A percentile compares a stretch with the other conserved stretches of the same genome.
These are phyloP conservation scores for Oncorhynchus mykiss DNA, from an alignment of 2,113 vertebrate genomes.

Conservation along the genomic window DNA sequence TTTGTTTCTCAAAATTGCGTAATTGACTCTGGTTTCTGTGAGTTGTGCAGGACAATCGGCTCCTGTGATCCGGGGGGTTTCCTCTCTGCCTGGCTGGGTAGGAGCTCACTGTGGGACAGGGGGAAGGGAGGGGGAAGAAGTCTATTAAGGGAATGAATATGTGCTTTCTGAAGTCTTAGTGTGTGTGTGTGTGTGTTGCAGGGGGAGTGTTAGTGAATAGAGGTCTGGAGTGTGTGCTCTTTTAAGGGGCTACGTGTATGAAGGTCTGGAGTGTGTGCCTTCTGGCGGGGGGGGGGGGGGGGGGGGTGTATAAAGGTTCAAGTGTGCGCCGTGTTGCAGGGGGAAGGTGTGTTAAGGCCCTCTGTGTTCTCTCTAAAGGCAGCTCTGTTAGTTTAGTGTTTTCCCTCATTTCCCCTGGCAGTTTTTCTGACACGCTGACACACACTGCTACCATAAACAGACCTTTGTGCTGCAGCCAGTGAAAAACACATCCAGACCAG, in stretches of 20 bases:
- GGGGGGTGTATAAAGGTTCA: slow-evolving; percentile 49
- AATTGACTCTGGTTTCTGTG: slow-evolving; percentile 56
- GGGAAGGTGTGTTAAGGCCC: slow-evolving; percentile 39
- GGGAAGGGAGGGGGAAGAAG: slow-evolving; percentile 22
- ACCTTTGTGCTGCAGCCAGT: slow-evolving; percentile 32
- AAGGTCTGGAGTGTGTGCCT: slow-evolving; percentile 13
- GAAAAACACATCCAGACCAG: slow-evolving; percentile 40
- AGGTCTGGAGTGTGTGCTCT: slow-evolving; percentile 40
- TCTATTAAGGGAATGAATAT: neutral
- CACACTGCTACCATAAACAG: slow-evolving; percentile 43
- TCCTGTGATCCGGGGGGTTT: slow-evolving; percentile 54
- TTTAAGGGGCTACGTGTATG: slow-evolving; percentile 22
- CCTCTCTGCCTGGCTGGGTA: slow-evolving; percentile 12
- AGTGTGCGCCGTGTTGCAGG: slow-evolving; percentile 54
- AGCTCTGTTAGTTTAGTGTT: slow-evolving; percentile 68
- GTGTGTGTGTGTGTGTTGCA: slow-evolving; percentile 30
- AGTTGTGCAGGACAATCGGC: slow-evolving; percentile 55
- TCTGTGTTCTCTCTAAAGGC: slow-evolving; percentile 68
- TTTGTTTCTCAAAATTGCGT: slow-evolving; percentile 60
- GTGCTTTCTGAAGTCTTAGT: neutral
- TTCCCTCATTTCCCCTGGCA: slow-evolving; percentile 68
- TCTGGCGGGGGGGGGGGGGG: slow-evolving; percentile 14
- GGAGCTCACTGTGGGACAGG: slow-evolving; percentile 12
- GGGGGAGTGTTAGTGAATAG: slow-evolving; percentile 27
- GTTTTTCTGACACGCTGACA: slow-evolving; percentile 45